phyloP scores from a whole-genome alignment of 2,888 invertebrate genomes.

The Parasteatoda lunata region DNA sequence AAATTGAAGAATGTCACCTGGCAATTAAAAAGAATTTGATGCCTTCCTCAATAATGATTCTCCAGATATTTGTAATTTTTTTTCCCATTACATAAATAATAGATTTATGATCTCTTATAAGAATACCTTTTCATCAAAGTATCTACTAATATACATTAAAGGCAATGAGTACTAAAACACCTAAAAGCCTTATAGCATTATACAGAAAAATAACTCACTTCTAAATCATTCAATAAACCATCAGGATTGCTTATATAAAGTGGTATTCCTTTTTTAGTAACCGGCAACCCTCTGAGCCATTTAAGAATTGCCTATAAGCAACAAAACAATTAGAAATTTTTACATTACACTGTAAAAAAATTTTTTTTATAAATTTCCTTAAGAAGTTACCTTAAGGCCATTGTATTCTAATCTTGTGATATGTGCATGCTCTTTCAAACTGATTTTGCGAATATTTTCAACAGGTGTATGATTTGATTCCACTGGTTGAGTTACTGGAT shows the following conservation, averaged over 20 bases:
- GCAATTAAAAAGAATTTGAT: too few relatives aligned
- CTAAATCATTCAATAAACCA: conserved; percentile 88
- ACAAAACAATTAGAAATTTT: conserved; percentile 3
- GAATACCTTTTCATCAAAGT: too few relatives aligned
- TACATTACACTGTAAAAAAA: neutral
- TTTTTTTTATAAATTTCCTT: neutral
- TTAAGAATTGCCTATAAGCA: conserved; percentile 83
- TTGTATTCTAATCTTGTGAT: conserved; percentile 77
- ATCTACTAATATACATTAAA: neutral
- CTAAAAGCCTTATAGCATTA: neutral
- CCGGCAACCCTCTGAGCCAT: conserved; percentile 91
- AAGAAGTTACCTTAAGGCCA: conserved; percentile 74
- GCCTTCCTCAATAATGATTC: too few relatives aligned
- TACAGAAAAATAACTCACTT: conserved; percentile 71
- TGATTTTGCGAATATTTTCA: conserved; percentile 31
- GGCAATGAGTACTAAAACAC: neutral
- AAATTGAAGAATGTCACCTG: too few relatives aligned
- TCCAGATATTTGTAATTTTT: too few relatives aligned
- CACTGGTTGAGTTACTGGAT: conserved; percentile 6
- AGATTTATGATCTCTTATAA: too few relatives aligned
- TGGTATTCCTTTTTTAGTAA: conserved; percentile 92
- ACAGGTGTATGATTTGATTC: neutral
- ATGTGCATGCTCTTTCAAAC: conserved; percentile 71
- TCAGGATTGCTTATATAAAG: conserved; percentile 92
- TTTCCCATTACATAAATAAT: too few relatives aligned